These are phyloP conservation scores for Ramazzottius varieornatus DNA, from an alignment of 2,888 invertebrate species.

Conservation along the genomic window DNA sequence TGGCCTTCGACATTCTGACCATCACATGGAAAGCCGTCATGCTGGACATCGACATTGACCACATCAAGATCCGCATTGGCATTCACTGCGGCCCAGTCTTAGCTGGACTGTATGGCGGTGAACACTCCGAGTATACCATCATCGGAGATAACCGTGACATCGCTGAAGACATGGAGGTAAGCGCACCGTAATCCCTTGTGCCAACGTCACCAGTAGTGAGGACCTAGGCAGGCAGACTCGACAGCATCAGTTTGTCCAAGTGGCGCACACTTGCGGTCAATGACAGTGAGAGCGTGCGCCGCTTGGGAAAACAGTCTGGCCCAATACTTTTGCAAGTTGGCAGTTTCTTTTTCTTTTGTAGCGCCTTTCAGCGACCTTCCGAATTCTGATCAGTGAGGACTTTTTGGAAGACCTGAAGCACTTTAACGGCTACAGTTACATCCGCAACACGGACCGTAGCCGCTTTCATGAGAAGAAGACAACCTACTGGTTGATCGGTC, in stretches of 20 bases:
- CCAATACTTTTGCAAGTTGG: too few species aligned
- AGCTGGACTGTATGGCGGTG: not conserved
- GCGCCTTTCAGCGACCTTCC: not conserved
- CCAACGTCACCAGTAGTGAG: too few species aligned
- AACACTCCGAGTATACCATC: not conserved
- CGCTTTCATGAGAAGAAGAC: not conserved
- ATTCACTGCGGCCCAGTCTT: not conserved
- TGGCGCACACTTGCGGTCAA: too few species aligned
- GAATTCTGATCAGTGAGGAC: not conserved
- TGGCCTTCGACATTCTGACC: not conserved
- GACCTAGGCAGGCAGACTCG: too few species aligned
- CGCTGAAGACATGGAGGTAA: constrained; percentile 3
- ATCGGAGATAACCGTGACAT: not conserved
- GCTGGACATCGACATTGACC: not conserved
- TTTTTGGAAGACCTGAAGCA: not conserved
- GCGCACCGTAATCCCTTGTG: too few species aligned
- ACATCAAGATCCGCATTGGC: not conserved
- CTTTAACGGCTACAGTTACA: not conserved
- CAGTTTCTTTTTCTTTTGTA: too few species aligned
- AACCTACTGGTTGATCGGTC: not conserved
- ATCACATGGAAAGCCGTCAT: not conserved
- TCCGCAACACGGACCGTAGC: not conserved
- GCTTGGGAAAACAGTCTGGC: too few species aligned
- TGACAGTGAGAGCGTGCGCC: too few species aligned
- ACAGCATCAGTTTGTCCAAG: too few species aligned